Percentiles rank a stretch among this genome's conserved stretches.
Evolutionary conservation across 37 sponge, comb jelly and placozoan species (phyloP).

Genomic region (Ephydatia muelleri): DNA sequence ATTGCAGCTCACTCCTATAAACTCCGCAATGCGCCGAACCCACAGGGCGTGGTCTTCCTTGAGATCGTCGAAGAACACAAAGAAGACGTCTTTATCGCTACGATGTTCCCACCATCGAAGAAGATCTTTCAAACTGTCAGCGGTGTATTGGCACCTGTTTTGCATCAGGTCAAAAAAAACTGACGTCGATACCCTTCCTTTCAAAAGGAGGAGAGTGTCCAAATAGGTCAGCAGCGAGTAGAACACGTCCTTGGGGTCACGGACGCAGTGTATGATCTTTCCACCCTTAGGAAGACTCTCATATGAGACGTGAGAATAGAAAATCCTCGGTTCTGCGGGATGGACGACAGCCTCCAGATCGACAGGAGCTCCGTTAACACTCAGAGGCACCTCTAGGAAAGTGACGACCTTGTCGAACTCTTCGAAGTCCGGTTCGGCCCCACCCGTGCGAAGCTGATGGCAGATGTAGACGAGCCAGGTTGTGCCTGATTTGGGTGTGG

Average conservation of each 20-base stretch:
- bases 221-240: constrained; percentile 6
- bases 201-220: neutral
- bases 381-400: neutral
- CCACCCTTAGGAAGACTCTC: constrained; percentile 8
- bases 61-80: constrained; percentile 43
- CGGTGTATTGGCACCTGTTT: neutral
- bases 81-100: constrained; percentile 42
- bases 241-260: constrained; percentile 21
- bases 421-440: constrained; percentile 34
- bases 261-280: constrained; percentile 11
- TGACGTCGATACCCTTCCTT: constrained; percentile 8
- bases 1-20: constrained; percentile 17
- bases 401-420: neutral
- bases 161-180: neutral
- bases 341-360: neutral
- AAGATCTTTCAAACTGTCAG: constrained; percentile 15
- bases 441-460: constrained; percentile 11
- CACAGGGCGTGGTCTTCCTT: constrained; percentile 36
- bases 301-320: constrained; percentile 25
- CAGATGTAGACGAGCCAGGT: constrained; percentile 19
- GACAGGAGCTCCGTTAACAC: neutral
- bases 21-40: constrained; percentile 34
- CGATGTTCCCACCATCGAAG: constrained; percentile 45
- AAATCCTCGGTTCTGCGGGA: constrained; percentile 11
- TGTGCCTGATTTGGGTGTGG: constrained; percentile 17